Evolutionary conservation across 37 sponge, comb jelly and placozoan species (phyloP).

Genomic region (Lycopodina hypogea): DNA sequence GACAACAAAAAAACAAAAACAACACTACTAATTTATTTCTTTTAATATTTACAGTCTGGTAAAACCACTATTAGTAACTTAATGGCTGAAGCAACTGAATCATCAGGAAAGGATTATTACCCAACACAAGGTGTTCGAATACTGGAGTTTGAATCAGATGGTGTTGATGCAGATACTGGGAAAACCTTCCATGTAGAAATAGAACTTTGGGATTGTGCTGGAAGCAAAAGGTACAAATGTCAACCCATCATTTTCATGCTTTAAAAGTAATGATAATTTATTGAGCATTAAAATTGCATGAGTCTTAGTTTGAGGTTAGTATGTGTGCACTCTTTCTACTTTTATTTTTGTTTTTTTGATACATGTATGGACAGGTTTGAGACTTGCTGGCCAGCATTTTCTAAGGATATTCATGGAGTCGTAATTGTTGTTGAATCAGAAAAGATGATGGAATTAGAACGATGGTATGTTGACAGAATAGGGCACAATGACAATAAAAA

Average conservation of each 20-base stretch:
- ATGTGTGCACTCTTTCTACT: neutral
- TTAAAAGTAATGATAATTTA: too few relatives aligned
- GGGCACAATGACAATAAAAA: too few relatives aligned
- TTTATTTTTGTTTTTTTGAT: neutral
- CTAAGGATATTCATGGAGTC: conserved; percentile 68
- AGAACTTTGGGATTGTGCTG: conserved; percentile 84
- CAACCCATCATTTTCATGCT: too few relatives aligned
- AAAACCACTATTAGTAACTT: conserved; percentile 67
- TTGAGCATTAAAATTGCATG: too few relatives aligned
- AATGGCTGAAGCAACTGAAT: conserved; percentile 76
- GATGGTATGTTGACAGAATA: conserved; percentile 70
- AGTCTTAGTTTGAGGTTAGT: too few relatives aligned
- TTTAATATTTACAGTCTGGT: conserved; percentile 67
- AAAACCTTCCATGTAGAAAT: conserved; percentile 53
- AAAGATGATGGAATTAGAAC: conserved; percentile 47
- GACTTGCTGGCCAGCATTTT: conserved; percentile 81
- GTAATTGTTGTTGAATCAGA: conserved; percentile 64
- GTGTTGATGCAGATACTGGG: conserved; percentile 28
- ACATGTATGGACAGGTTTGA: conserved; percentile 50
- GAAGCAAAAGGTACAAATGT: conserved; percentile 54
- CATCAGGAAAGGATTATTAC: conserved; percentile 58
- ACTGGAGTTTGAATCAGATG: conserved; percentile 72
- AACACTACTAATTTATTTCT: too few relatives aligned
- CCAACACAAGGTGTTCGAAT: conserved; percentile 82
- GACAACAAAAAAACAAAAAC: too few relatives aligned